Base-by-base conservation (phyloP, 2,888 invertebrate genomes). In the Lasioglossum morio region DNA sequence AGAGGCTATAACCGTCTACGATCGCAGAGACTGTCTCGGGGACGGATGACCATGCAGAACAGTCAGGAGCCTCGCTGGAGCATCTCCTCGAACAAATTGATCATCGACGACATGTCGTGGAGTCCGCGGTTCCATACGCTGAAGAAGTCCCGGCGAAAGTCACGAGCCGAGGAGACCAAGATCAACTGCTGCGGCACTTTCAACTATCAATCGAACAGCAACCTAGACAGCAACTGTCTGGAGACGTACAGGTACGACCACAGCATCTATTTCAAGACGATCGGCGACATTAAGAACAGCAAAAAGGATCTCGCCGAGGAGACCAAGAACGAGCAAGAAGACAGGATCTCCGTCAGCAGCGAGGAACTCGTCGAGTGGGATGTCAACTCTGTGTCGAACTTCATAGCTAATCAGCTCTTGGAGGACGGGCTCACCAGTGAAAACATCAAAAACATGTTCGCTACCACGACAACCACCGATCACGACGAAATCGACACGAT, bases 241-340 rank as follows among this genome's bases (percentile, higher is more conserved):
- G 94, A 95, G 79, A 92, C 91, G 4, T 95, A 95, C 81, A 91
- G 94, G 40, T 94, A 94, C 82, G 95, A 95, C 78, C 95, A 95
- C 78, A 95, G 95, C 72, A 95, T 95, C 63, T 95, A 95, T 78
- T 95, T 95, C 83, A 94, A 95, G 87, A 95, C 95, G 0, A 93
- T 95, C 43, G 95, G 95, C 4, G 95, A 95, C 75, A 92, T 95
- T 1, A 92, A 89, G 46, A 93, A 87, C 77, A 90, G 91, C 63
- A 92, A 90, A 57, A 91, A 73, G 23, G 53, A 88, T 4, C 63
- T 72, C 0, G 23, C 19, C 1, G 81, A 85, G 23, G 80, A 85
- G 19, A 4, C 14, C 3, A 81, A 84, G 23, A 76, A 80, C 10
- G 70, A 83, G 1, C 48, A 74, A 5, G 80, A 80, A 1, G 91